Evolutionary conservation across 2,797 vertebrate species (phyloP), one percentile per base, ranked within the genome.

Genomic region (Tragopan temminckii): DNA sequence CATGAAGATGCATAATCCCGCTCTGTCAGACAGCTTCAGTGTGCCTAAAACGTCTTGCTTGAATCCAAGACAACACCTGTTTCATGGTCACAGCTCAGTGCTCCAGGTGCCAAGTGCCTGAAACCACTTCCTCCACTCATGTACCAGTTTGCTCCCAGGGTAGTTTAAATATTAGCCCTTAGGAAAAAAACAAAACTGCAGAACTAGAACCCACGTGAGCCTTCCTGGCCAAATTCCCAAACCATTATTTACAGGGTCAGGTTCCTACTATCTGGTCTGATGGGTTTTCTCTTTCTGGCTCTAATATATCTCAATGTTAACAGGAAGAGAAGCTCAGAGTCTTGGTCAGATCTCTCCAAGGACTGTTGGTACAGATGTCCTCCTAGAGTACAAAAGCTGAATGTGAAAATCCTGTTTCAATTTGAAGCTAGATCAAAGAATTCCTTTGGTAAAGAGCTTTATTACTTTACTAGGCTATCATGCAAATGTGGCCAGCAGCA

Each of bases 341-440:
- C 52, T 63, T 82, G 91, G 89, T 80, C 89, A 85, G 63, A 88
- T 89, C 80, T 85, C 90, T 50, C 76, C 85, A 88, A 82, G 89
- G 72, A 88, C 76, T 64, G 53, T 63, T 25, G 0, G 72, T 75
- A 67, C 66, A 71, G 62, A 94, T 82, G 88, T 58, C 64, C 40
- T 89, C 27, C 66, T 77, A 68, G 74, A 80, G 88, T 59, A 86
- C 69, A 91, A 93, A 92, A 83, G 69, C 91, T 89, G 72, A 35
- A 85, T 83, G 58, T 46, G 77, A 93, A 89, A 91, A 83, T 80
- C 36, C 36, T 88, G 82, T 95, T 88, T 58, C 31, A 42, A 50
- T 24, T 66, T 91, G 66, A n/a, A 71, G 33, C 23, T 62, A 80
- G 83, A 94, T 86, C 90, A 91, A 95, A 91, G 67, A 88, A 11